These are phyloP conservation scores for Ataeniobius toweri DNA, from an alignment of 2,797 vertebrate genomes.

Conservation along the genomic window DNA sequence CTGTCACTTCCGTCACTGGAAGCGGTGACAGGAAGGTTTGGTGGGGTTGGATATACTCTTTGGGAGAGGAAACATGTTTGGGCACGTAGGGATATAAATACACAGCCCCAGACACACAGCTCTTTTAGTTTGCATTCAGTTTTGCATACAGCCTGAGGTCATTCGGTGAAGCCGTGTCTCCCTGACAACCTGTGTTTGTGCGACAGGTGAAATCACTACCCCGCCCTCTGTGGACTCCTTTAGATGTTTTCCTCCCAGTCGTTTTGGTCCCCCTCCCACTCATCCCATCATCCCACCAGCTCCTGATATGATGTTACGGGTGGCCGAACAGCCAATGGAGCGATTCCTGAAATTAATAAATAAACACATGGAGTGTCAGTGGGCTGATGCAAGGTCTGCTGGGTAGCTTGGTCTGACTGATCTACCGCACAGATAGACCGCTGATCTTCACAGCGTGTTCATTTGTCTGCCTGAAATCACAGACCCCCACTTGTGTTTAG, in stretches of 20 bases:
- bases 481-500: neutral
- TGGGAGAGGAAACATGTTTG: constrained; percentile 34
- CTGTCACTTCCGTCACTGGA: constrained; percentile 33
- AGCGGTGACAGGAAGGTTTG: neutral
- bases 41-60: neutral
- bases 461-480: constrained; percentile 13
- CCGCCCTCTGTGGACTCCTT: constrained; percentile 1
- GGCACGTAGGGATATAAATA: constrained; percentile 31
- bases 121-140: constrained; percentile 50
- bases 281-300: constrained; percentile 7
- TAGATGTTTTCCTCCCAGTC: constrained; percentile 3
- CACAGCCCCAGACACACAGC: constrained; percentile 15
- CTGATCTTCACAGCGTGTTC: constrained; percentile 20
- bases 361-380: constrained; percentile 53
- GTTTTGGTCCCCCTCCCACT: neutral
- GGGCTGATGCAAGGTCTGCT: constrained; percentile 44
- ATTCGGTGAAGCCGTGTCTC: constrained; percentile 25
- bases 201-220: constrained; percentile 12
- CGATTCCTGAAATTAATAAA: constrained; percentile 42
- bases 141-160: constrained; percentile 67
- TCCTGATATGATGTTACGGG: constrained; percentile 37
- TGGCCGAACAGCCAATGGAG: constrained; percentile 56
- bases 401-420: constrained; percentile 20
- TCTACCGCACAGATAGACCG: neutral
- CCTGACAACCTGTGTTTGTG: constrained; percentile 31